Percentiles rank a stretch among this genome's conserved stretches.
These are phyloP conservation scores for Mustelus asterias DNA, from an alignment of 2,113 vertebrate species.

Conservation along the genomic window DNA sequence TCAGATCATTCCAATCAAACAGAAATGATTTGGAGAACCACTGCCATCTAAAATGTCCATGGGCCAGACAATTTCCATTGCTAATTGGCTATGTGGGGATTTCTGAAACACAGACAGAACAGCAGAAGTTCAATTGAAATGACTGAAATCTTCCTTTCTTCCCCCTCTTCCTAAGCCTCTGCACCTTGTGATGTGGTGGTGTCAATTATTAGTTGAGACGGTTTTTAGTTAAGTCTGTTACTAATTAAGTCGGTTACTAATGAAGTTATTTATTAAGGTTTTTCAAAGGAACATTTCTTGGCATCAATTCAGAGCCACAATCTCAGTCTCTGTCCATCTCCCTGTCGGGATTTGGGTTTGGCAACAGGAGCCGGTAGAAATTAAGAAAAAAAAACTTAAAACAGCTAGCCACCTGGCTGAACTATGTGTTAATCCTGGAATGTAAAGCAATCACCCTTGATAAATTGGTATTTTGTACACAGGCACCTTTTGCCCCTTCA, in stretches of 20 bases:
- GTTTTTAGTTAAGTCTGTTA: not conserved
- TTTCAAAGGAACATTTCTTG: not conserved
- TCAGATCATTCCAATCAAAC: not conserved
- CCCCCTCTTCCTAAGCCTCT: not conserved
- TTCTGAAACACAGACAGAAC: not conserved
- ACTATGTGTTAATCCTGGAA: not conserved
- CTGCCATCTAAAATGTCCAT: not conserved
- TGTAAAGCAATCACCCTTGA: not conserved
- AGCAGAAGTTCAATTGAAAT: not conserved
- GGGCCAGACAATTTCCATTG: not conserved
- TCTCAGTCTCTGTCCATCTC: not conserved
- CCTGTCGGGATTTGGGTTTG: not conserved
- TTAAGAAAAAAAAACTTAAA: not conserved
- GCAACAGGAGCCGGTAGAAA: not conserved
- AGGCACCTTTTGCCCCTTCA: not conserved
- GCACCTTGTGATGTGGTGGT: not conserved
- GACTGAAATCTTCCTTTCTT: not conserved
- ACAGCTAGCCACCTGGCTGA: constrained; percentile 1
- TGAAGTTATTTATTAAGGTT: not conserved
- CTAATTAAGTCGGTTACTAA: not conserved
- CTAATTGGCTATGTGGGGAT: not conserved
- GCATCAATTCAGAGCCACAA: not conserved
- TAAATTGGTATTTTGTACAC: not conserved
- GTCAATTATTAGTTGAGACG: not conserved
- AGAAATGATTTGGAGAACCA: not conserved